Conservation (phyloP, 2,797 vertebrate genomes). For the Sebastolobus altivelis region DNA sequence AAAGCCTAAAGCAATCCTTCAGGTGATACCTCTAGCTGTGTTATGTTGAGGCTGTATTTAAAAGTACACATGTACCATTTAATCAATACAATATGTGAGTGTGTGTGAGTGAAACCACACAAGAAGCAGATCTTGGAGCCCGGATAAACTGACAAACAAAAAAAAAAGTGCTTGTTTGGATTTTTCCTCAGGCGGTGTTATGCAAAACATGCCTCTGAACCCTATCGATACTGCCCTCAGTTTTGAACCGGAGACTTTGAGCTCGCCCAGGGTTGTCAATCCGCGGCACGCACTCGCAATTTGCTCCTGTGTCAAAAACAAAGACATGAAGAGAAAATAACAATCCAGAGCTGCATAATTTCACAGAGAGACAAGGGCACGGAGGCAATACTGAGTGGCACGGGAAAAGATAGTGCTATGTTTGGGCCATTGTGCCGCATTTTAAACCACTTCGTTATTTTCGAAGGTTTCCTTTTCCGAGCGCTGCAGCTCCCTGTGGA, state of each 20-base stretch:
- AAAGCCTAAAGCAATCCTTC: slow-evolving; percentile 55
- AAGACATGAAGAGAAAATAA: slow-evolving; percentile 71
- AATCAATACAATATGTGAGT: slow-evolving; percentile 35
- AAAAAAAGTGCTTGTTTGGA: slow-evolving; percentile 69
- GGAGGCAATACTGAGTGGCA: slow-evolving; percentile 44
- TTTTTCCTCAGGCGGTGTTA: slow-evolving; percentile 74
- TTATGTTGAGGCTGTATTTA: slow-evolving; percentile 33
- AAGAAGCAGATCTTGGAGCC: slow-evolving; percentile 29
- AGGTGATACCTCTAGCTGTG: slow-evolving; percentile 34
- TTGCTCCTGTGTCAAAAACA: slow-evolving; percentile 71
- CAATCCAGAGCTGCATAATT: slow-evolving; percentile 63
- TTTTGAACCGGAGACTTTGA: slow-evolving; percentile 65
- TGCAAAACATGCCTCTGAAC: slow-evolving; percentile 79
- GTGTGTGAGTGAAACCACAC: slow-evolving; percentile 8
- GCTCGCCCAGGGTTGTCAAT: slow-evolving; percentile 68
- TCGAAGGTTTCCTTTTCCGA: slow-evolving; percentile 50
- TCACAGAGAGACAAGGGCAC: slow-evolving; percentile 49
- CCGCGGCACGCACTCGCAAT: slow-evolving; percentile 56
- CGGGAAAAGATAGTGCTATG: slow-evolving; percentile 52
- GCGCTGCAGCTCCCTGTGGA: slow-evolving; percentile 66
- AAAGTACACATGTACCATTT: slow-evolving; percentile 44
- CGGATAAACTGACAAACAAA: slow-evolving; percentile 28
- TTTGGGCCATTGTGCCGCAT: slow-evolving; percentile 58
- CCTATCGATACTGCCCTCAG: slow-evolving; percentile 68
- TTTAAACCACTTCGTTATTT: slow-evolving; percentile 74